Conservation (phyloP, 2,888 invertebrate genomes). For the Polymixis flavicincta region DNA sequence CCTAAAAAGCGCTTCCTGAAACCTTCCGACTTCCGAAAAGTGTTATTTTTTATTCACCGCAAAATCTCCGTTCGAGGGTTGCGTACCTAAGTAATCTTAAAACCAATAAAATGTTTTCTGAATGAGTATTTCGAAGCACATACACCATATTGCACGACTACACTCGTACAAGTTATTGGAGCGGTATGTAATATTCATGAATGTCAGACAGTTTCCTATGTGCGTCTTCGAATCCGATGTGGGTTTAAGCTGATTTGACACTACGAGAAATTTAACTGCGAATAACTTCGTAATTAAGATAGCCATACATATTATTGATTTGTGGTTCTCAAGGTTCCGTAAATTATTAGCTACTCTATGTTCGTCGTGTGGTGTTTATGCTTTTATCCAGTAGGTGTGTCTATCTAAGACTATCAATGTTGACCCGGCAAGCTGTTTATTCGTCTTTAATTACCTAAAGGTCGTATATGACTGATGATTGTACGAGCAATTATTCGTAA, state of each 20-base stretch:
- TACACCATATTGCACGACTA: slow-evolving; percentile 13
- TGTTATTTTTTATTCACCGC: slow-evolving; percentile 38
- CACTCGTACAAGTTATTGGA: slow-evolving; percentile 18
- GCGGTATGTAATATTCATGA: slow-evolving; percentile 48
- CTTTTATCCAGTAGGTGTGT: background rate
- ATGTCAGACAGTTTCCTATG: slow-evolving; percentile 29
- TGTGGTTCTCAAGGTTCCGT: background rate
- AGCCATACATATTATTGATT: slow-evolving; percentile 1
- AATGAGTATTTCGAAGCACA: slow-evolving; percentile 15
- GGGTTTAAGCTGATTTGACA: slow-evolving; percentile 45
- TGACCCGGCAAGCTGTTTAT: background rate
- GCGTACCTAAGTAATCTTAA: slow-evolving; percentile 29
- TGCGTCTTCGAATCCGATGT: slow-evolving; percentile 37
- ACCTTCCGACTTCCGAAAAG: slow-evolving; percentile 13
- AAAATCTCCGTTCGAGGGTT: slow-evolving; percentile 14
- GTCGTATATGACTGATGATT: background rate
- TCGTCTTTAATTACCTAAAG: background rate
- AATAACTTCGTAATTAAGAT: slow-evolving; percentile 28
- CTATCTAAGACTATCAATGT: background rate
- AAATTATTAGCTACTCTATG: background rate
- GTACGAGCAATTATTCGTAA: background rate
- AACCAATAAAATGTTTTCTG: slow-evolving; percentile 41
- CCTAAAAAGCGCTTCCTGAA: slow-evolving; percentile 18
- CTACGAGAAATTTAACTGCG: slow-evolving; percentile 13
- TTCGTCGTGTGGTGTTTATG: background rate